Base-by-base conservation (phyloP, 2,888 invertebrate species). In the Pogonocherus hispidulus region DNA sequence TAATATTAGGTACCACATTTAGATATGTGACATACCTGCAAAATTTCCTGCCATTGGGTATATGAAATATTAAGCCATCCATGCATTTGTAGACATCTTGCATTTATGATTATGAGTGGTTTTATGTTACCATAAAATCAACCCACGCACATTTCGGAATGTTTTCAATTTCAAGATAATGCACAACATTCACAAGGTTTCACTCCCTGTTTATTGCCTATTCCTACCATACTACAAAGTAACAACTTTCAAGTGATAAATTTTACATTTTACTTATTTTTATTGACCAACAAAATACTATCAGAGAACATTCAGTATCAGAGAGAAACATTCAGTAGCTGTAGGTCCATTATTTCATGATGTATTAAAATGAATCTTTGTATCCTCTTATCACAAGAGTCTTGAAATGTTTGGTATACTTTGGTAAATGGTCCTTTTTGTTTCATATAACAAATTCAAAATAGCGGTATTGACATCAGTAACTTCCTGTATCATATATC, bases 91-190 rank as follows among this genome's bases (percentile, higher is more conserved):
- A 32, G 2, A 51, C 14, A 51, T 51, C 23, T 51, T 23, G 23
- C 22, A 22, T 23, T 51, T 51, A 51, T 9, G 23, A 23, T 51
- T 51, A 51, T 51, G 22, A 51, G 22, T 14, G 14, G 5, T 23
- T 51, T 51, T 23, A 51, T 51, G 49, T 23, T 51, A 11, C 23
- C 16, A 22, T 23, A 23, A 51, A 51, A 51, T 23, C 49, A 23
- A 3, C 49, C 23, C 23, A 6, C n/a, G 23, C 14, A n/a, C 49
- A 23, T 51, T 51, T 23, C 8, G 22, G 49, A 51, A 14, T 23
- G 32, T 51, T 51, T 23, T 51, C 20, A 51, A 51, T 51, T 51
- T 51, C 49, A 20, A 49, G 20, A 49, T 49, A 23, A 51, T 49
- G 14, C 22, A n/a, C 14, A 3, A 32, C n/a, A n/a, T n/a, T 22